These are phyloP conservation scores for Eupsilia transversa DNA, from an alignment of 2,888 invertebrate species.

Conservation along the genomic window DNA sequence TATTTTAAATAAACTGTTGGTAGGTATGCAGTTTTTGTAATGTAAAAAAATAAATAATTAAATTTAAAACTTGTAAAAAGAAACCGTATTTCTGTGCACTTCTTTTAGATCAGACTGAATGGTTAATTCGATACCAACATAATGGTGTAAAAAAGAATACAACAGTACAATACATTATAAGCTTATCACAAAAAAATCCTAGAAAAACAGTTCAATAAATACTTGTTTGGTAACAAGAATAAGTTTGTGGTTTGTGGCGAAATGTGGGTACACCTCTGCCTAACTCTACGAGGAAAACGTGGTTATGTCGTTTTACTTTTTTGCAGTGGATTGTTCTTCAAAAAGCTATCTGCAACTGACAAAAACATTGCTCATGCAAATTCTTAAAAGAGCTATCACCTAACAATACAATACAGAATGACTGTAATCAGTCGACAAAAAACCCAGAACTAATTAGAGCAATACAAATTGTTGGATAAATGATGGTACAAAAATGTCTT, in stretches of 20 bases:
- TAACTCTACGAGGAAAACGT: background rate
- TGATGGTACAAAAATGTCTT: background rate
- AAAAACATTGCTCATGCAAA: background rate
- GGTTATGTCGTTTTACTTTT: background rate
- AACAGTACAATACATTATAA: background rate
- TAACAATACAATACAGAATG: background rate
- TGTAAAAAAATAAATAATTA: background rate
- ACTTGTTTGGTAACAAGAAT: background rate
- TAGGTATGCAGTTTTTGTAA: background rate
- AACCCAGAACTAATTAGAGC: background rate
- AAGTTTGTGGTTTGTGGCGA: background rate
- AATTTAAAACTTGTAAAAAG: background rate
- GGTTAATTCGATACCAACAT: background rate
- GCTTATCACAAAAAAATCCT: background rate
- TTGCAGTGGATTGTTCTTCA: background rate
- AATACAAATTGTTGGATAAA: conserved; percentile 1
- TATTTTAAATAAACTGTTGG: conserved; percentile 3
- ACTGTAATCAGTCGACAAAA: background rate
- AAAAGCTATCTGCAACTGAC: background rate
- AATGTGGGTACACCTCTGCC: background rate
- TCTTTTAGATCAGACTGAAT: background rate
- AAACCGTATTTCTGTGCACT: background rate
- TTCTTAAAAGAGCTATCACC: conserved; percentile 5
- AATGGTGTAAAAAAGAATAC: background rate
- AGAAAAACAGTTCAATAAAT: background rate